Evolutionary conservation across 2,797 vertebrate genomes (phyloP), one percentile per base, ranked within the genome.

Genomic region (Hemibagrus guttatus): DNA sequence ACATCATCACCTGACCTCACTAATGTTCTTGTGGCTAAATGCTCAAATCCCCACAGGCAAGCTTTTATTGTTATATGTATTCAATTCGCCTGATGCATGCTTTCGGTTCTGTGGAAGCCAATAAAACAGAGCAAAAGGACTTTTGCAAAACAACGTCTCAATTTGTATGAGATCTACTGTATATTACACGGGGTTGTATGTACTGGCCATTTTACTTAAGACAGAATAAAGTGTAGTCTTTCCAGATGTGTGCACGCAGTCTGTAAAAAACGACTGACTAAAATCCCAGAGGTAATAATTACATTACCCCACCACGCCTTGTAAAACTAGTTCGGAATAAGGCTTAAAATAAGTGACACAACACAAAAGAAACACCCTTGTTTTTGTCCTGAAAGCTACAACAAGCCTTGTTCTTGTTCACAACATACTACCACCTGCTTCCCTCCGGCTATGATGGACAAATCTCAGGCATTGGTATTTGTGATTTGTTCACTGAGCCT

Each of bases 401-500:
- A 74, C 66, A 81, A 84, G 66, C 21, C 76, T 84, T 84, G 71
- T 81, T 87, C 69, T 87, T 85, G 74, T 72, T 85, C 59, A 52
- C 87, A 85, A 52, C 28, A 87, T 56, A 72, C 79, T 64, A 80
- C 58, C 83, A 88, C 83, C 87, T 85, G 83, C 84, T 85, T 75
- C 83, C 87, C 87, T 88, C 78, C 72, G 87, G 87, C 87, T 81
- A 85, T 85, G 59, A 59, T 85, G 87, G 87, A 88, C 87, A 82
- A 88, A 85, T 88, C 83, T 88, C 69, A 81, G 81, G 78, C 58
- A 75, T 28, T 52, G 35, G 78, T 88, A 75, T 75, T 71, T 85
- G 59, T 59, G 83, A 81, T 84, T 66, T 75, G 54, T 84, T 88
- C 68, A 61, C 78, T 58, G 68, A 84, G 64, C 85, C 63, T 83